Base-by-base conservation (phyloP, 2,888 invertebrate species). In the Dione juno region DNA sequence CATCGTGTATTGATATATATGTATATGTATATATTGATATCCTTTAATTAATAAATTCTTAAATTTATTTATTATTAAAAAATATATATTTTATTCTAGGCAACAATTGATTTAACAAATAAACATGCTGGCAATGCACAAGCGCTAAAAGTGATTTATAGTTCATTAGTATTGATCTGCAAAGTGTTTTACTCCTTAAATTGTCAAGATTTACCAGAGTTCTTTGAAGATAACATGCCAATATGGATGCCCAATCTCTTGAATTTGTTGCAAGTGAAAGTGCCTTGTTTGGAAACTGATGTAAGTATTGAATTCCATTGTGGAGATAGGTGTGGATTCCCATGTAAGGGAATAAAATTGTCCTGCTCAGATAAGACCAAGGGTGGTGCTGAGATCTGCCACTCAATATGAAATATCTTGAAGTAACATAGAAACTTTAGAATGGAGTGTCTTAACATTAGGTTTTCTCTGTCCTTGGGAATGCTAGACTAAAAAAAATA, bases 161-260 rank as follows among this genome's bases (percentile, higher is more conserved):
- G 96, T 67, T 98, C 98, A 0, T 91, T 99, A 45, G 95, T 97
- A 28, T 93, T 99, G 37, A 96, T 98, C 70, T 96, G 97, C 81
- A 99, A 99, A 90, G 97, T 99, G 64, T 99, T 99, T 93, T 98
- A 98, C 88, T 99, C 99, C 0, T 94, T 99, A 21, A 99, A 99
- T 89, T 97, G 96, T 77, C 99, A 99, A 94, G 99, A 99, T 89
- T 92, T 99, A 78, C 99, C 99, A 0, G 99, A 99, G 91, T 99
- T 98, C 93, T 99, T 99, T 86, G 99, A 99, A 88, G 99, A 99
- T 85, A 98, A 99, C 86, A 98, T 99, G 96, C 94, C 94, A 28
- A 94, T 94, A 0, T 99, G 99, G 99, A 99, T 99, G 99, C 95
- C 95, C 0, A 95, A 98, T 81, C 97, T 99, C 79, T 95, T 98